phyloP scores from a whole-genome alignment of 2,113 vertebrate species.

The Ceratotherium simum region DNA sequence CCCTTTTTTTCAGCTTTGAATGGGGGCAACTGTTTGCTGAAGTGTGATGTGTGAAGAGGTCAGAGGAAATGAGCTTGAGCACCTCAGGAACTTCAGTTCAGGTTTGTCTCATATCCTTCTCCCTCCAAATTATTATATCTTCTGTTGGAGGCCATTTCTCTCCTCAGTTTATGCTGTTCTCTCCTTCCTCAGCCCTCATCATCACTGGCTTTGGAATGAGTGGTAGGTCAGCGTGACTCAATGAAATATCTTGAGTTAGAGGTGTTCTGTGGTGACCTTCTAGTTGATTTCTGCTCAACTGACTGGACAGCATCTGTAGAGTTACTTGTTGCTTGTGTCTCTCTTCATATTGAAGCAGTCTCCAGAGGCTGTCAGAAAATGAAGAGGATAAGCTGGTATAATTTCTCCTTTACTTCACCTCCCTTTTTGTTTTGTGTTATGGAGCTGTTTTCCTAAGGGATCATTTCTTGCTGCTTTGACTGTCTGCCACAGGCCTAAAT shows the following conservation, averaged over 20 bases:
- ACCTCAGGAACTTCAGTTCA: neutral
- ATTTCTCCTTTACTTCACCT: neutral
- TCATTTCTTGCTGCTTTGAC: conserved; percentile 15
- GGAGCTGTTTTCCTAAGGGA: neutral
- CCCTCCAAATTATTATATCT: neutral
- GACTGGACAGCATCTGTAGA: neutral
- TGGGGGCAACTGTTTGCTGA: neutral
- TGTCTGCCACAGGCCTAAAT: neutral
- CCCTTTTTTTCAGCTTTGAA: neutral
- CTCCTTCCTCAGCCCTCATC: neutral
- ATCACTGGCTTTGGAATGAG: neutral
- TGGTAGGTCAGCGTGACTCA: neutral
- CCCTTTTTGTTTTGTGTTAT: neutral
- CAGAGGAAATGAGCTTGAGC: neutral
- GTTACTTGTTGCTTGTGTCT: neutral
- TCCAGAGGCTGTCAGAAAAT: neutral
- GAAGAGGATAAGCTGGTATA: neutral
- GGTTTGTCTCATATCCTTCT: conserved; percentile 4
- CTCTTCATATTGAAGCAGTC: neutral
- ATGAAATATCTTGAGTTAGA: neutral
- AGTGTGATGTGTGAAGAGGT: neutral
- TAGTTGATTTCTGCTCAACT: neutral
- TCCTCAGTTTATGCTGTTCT: neutral
- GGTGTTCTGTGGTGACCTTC: neutral
- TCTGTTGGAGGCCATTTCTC: neutral